Conservation (phyloP, 1,140 invertebrate genomes). For the Polypedilum pembai region DNA sequence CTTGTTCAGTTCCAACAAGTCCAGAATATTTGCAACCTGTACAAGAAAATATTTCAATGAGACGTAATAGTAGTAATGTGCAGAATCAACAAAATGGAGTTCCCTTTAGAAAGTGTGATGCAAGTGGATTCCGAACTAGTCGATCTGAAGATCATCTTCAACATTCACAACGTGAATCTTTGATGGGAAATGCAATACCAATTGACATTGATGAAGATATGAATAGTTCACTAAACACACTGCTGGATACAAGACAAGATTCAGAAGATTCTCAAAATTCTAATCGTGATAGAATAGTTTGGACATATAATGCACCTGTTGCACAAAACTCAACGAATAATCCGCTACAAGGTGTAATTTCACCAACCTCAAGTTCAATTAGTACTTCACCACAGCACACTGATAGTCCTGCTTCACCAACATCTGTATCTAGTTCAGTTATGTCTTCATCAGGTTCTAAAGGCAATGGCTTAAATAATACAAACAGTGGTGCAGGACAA, state of each 20-base stretch:
- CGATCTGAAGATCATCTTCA: conserved; percentile 81
- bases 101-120: conserved; percentile 41
- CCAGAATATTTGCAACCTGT: conserved; percentile 51
- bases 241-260: conserved; percentile 73
- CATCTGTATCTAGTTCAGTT: conserved; percentile 75
- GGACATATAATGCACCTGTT: conserved; percentile 84
- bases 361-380: conserved; percentile 46
- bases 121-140: conserved; percentile 60
- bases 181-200: conserved; percentile 58
- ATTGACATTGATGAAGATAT: conserved; percentile 90
- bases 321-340: conserved; percentile 43
- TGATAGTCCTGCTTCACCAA: conserved; percentile 66
- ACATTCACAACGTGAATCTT: conserved; percentile 44
- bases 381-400: conserved; percentile 44
- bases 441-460: conserved; percentile 62
- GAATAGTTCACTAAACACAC: conserved; percentile 82
- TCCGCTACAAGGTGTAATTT: conserved; percentile 43
- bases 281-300: conserved; percentile 62
- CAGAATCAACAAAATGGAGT: conserved; percentile 36
- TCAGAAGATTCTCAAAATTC: conserved; percentile 47
- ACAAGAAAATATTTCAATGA: conserved; percentile 46
- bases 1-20: conserved; percentile 73
- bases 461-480: conserved; percentile 36
- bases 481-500: not conserved
- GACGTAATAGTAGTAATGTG: conserved; percentile 28